Evolutionary conservation across 2,113 vertebrate species (phyloP).

Genomic region (Seriola rivoliana): DNA sequence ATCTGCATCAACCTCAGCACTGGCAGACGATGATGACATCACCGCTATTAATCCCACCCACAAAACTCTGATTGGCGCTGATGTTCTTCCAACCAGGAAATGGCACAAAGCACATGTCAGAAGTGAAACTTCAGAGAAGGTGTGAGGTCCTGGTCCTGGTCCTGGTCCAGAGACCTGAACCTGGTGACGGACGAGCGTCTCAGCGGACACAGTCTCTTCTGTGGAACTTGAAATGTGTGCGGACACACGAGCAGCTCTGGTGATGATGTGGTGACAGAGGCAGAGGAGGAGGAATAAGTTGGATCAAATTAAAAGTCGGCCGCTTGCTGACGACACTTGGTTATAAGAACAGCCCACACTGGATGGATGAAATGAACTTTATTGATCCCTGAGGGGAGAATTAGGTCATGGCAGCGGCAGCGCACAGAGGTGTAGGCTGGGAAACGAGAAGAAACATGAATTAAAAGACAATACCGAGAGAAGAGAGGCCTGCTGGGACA

Average conservation of each 20-base stretch:
- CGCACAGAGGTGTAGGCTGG: conserved; percentile 30
- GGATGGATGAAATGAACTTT: conserved; percentile 34
- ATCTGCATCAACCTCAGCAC: too few relatives aligned
- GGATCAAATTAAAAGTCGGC: conserved; percentile 37
- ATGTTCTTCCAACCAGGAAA: too few relatives aligned
- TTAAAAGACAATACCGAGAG: conserved; percentile 21
- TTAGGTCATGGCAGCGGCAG: conserved; percentile 19
- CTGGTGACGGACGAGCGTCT: too few relatives aligned
- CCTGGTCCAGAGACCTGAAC: too few relatives aligned
- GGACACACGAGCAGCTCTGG: background rate
- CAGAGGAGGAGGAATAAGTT: conserved; percentile 21
- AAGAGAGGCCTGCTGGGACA: background rate
- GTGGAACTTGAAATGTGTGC: too few relatives aligned
- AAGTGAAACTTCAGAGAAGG: too few relatives aligned
- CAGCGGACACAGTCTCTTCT: too few relatives aligned
- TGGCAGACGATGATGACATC: too few relatives aligned
- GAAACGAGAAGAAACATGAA: conserved; percentile 13
- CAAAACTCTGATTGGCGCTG: too few relatives aligned
- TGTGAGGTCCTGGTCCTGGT: too few relatives aligned
- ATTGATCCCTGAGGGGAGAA: conserved; percentile 48
- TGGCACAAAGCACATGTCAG: too few relatives aligned
- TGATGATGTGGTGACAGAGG: background rate
- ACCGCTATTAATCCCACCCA: too few relatives aligned
- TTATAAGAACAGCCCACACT: conserved; percentile 30
- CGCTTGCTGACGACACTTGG: conserved; percentile 8